Percentiles rank a stretch among this genome's conserved stretches.
Conservation (phyloP, 2,888 invertebrate genomes). For the Macrophya annulata region DNA sequence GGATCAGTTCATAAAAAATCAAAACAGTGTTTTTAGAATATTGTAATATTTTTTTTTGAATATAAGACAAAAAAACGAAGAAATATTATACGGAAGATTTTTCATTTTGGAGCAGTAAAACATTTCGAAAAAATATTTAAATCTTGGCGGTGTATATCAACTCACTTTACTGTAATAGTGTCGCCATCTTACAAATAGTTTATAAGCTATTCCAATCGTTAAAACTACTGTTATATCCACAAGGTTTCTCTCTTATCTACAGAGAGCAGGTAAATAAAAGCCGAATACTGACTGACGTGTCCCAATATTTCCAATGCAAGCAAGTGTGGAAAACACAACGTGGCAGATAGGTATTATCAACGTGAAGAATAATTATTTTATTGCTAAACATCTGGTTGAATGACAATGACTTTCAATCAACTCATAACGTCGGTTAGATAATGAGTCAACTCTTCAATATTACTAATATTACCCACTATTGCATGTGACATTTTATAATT, state of each 20-base stretch:
- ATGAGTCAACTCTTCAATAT: not conserved
- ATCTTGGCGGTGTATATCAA: not conserved
- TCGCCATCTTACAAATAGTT: not conserved
- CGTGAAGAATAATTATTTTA: constrained; percentile 7
- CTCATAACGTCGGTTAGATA: not conserved
- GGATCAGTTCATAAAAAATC: not conserved
- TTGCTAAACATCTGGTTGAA: constrained; percentile 9
- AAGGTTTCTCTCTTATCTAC: not conserved
- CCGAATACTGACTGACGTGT: constrained; percentile 66
- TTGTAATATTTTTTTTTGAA: not conserved
- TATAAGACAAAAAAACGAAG: not conserved
- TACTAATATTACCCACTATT: not conserved
- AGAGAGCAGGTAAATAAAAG: not conserved
- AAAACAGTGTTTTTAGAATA: not conserved
- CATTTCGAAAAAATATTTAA: not conserved
- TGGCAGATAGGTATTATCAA: constrained; percentile 63
- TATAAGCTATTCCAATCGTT: not conserved
- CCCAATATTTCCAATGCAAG: constrained; percentile 60
- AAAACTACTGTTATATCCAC: not conserved
- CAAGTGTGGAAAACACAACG: constrained; percentile 64
- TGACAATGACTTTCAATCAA: constrained; percentile 35
- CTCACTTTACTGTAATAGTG: not conserved
- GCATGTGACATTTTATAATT: not conserved
- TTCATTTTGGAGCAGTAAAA: not conserved
- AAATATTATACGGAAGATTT: too few relatives aligned